These are phyloP conservation scores for Acholoe squamosa DNA, from an alignment of 2,888 invertebrate species.

Conservation along the genomic window DNA sequence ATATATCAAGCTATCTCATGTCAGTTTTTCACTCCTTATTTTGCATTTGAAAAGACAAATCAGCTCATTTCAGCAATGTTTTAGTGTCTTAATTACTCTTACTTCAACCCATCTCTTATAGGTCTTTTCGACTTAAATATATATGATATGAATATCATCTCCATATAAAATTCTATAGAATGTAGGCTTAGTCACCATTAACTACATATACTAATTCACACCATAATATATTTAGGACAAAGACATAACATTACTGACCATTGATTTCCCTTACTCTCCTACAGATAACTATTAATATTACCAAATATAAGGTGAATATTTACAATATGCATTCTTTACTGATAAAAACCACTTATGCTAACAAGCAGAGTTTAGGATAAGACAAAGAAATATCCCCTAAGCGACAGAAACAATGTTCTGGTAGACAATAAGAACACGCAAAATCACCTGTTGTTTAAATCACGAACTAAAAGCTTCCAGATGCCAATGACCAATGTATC, in stretches of 20 bases:
- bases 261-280: not conserved
- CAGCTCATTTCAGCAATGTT: no score
- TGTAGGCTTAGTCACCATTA: not conserved
- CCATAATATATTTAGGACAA: not conserved
- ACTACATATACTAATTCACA: not conserved
- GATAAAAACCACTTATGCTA: not conserved
- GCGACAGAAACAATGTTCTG: not conserved
- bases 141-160: no score
- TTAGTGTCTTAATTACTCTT: no score
- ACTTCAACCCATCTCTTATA: no score
- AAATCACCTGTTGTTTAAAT: not conserved
- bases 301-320: not conserved
- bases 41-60: no score
- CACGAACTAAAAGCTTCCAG: not conserved
- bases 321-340: conserved; percentile 2
- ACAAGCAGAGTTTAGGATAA: not conserved
- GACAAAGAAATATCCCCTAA: conserved; percentile 6
- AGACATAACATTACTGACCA: not conserved
- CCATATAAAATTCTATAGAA: no score
- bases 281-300: not conserved
- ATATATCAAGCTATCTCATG: no score
- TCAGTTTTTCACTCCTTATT: no score
- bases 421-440: not conserved
- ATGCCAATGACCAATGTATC: not conserved
- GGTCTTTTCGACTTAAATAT: no score